Conservation (phyloP, 1,140 invertebrate genomes). For the Solenopsis invicta region DNA sequence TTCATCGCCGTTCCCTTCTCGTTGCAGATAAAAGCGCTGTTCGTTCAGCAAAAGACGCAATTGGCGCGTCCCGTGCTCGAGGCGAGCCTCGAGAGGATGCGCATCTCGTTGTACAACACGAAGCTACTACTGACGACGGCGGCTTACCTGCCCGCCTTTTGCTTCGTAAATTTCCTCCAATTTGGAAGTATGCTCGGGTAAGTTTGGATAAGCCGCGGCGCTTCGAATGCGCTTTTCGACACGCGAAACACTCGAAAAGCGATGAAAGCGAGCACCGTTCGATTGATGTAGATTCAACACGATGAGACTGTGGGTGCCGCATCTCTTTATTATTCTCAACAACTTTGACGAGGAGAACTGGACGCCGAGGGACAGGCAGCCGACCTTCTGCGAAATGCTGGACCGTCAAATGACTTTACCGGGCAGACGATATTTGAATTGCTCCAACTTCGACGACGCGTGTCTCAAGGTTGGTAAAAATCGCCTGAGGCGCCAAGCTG, state of each 20-base stretch:
- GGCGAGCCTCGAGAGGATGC: conserved; percentile 75
- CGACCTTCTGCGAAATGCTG: conserved; percentile 84
- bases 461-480: conserved; percentile 60
- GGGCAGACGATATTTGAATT: conserved; percentile 48
- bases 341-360: conserved; percentile 81
- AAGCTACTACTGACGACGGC: conserved; percentile 76
- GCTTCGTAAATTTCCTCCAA: conserved; percentile 81
- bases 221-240: not conserved
- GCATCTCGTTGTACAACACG: conserved; percentile 75
- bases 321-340: conserved; percentile 84
- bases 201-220: conserved; percentile 47
- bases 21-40: conserved; percentile 79
- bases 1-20: conserved; percentile 54
- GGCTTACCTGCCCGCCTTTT: conserved; percentile 77
- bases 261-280: not conserved
- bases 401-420: conserved; percentile 63
- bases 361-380: conserved; percentile 69
- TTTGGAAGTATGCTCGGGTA: conserved; percentile 85
- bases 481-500: not conserved
- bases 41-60: conserved; percentile 70
- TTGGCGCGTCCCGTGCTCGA: conserved; percentile 44
- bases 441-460: conserved; percentile 38
- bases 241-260: not conserved
- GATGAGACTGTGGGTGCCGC: conserved; percentile 86
- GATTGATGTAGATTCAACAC: conserved; percentile 81